A percentile compares a stretch with the other conserved stretches of the same genome.
These are phyloP conservation scores for Premnoplex brunnescens DNA, from an alignment of 2,797 vertebrate species.

Conservation along the genomic window DNA sequence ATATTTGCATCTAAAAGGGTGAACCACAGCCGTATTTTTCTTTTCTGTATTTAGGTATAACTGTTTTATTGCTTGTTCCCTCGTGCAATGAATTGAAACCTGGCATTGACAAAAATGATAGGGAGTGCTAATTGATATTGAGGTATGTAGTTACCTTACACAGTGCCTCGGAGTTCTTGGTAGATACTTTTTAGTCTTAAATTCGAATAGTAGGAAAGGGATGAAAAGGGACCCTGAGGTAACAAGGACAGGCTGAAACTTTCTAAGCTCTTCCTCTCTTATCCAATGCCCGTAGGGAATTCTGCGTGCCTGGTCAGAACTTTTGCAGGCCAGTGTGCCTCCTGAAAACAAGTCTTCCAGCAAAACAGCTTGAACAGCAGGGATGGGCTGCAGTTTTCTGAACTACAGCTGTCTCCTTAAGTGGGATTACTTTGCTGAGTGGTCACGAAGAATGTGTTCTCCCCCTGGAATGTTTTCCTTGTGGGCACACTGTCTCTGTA, in stretches of 20 bases:
- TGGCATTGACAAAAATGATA: neutral
- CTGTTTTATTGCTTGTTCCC: neutral
- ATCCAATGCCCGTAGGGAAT: neutral
- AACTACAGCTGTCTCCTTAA: constrained; percentile 59
- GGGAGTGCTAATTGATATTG: neutral
- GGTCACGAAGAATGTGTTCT: constrained; percentile 71
- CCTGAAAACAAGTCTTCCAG: constrained; percentile 46
- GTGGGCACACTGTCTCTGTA: constrained; percentile 48
- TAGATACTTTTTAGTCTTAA: neutral
- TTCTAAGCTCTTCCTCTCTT: neutral
- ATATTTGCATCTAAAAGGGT: neutral
- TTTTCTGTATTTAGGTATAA: neutral
- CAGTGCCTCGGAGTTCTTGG: neutral
- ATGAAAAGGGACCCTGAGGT: neutral
- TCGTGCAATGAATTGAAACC: neutral
- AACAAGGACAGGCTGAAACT: constrained; percentile 28
- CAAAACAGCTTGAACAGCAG: constrained; percentile 55
- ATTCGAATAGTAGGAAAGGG: neutral
- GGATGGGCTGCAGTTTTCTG: constrained; percentile 56
- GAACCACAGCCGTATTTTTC: neutral
- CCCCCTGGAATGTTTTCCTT: constrained; percentile 71
- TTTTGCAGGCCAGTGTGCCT: neutral
- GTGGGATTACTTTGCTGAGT: constrained; percentile 65
- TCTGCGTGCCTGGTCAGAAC: constrained; percentile 41
- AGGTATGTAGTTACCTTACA: neutral